Conservation (phyloP, 2,113 vertebrate species). For the Strix aluco region DNA sequence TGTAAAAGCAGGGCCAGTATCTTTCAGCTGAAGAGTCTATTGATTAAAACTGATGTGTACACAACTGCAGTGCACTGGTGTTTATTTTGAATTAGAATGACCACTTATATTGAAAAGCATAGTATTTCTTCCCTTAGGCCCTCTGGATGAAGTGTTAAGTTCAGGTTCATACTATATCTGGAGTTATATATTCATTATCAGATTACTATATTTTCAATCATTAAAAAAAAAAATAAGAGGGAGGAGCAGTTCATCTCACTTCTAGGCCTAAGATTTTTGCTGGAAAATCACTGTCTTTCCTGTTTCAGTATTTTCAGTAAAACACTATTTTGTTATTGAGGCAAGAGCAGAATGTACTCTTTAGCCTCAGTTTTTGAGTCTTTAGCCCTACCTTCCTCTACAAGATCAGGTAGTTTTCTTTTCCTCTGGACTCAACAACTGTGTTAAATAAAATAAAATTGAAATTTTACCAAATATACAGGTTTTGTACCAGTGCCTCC, state of each 20-base stretch:
- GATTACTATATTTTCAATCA: neutral
- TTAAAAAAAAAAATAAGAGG: neutral
- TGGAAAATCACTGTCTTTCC: neutral
- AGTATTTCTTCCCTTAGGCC: neutral
- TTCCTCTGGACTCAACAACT: neutral
- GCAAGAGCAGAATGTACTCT: neutral
- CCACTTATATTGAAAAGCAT: neutral
- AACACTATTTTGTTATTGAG: neutral
- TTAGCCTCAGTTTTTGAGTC: neutral
- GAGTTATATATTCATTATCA: neutral
- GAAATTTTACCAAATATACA: neutral
- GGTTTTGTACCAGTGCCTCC: neutral
- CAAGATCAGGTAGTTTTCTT: neutral
- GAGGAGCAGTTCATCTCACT: neutral
- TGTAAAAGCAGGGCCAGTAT: neutral
- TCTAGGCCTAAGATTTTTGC: neutral
- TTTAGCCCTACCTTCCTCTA: neutral
- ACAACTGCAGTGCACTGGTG: neutral
- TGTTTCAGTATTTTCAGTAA: neutral
- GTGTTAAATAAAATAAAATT: neutral
- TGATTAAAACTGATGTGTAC: neutral
- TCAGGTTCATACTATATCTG: neutral
- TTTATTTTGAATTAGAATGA: neutral
- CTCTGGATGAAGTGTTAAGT: neutral
- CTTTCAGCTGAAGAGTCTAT: neutral